These are phyloP conservation scores for Nothocercus julius DNA, from an alignment of 2,113 vertebrate genomes.

Conservation along the genomic window DNA sequence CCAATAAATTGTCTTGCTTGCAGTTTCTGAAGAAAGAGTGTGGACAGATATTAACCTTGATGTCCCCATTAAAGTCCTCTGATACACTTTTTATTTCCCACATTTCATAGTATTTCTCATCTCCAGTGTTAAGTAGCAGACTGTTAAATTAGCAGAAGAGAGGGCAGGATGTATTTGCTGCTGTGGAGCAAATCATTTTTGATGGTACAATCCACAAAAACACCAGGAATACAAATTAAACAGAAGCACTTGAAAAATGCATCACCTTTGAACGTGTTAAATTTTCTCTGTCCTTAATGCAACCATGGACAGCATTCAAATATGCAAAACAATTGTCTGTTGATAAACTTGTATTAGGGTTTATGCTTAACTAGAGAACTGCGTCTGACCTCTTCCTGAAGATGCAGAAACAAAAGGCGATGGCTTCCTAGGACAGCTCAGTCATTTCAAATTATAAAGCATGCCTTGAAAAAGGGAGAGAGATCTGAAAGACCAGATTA, in stretches of 20 bases:
- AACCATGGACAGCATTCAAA: background rate
- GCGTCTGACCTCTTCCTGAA: background rate
- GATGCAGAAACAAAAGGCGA: background rate
- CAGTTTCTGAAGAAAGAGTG: slow-evolving; percentile 13
- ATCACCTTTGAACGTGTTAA: background rate
- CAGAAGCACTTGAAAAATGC: background rate
- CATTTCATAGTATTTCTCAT: slow-evolving; percentile 22
- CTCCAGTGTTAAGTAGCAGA: slow-evolving; percentile 31
- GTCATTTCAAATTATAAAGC: background rate
- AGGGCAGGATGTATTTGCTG: background rate
- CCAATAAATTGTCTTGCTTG: slow-evolving; percentile 44
- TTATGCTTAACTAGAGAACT: background rate
- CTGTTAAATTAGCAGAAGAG: slow-evolving; percentile 49
- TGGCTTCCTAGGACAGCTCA: background rate
- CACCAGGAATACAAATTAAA: background rate
- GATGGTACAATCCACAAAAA: background rate
- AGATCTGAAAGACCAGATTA: background rate
- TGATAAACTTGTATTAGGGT: background rate
- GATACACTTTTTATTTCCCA: slow-evolving; percentile 52
- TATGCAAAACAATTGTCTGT: background rate
- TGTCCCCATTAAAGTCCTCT: slow-evolving; percentile 49
- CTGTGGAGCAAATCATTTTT: slow-evolving; percentile 26
- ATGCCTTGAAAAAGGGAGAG: background rate
- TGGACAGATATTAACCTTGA: slow-evolving; percentile 56
- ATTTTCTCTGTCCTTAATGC: background rate